Conservation (phyloP, 2,888 invertebrate genomes). For the Amiota minor region DNA sequence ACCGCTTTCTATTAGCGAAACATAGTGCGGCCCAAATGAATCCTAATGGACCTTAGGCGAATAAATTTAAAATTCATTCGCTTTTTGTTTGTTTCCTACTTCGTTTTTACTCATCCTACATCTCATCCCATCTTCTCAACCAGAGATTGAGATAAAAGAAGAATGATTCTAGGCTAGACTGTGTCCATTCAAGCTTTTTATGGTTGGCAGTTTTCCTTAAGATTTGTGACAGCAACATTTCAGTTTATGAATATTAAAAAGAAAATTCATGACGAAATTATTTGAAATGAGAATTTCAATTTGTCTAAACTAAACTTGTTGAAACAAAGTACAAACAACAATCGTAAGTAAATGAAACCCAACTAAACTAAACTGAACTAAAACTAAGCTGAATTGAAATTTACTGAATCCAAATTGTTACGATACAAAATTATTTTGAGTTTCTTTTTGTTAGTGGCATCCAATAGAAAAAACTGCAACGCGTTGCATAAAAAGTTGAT, state of each 20-base stretch:
- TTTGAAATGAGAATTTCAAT: slow-evolving; percentile 16
- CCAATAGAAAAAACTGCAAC: not conserved
- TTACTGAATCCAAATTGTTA: too few species aligned
- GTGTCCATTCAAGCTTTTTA: not conserved
- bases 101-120: not conserved
- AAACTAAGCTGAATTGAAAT: too few species aligned
- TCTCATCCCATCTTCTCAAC: not conserved
- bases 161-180: not conserved
- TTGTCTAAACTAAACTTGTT: not conserved
- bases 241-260: slow-evolving; percentile 26
- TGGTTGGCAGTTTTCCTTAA: slow-evolving; percentile 7
- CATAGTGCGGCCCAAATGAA: not conserved
- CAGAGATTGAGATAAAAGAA: too few species aligned
- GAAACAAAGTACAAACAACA: not conserved
- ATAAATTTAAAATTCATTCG: slow-evolving; percentile 16
- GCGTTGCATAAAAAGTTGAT: not conserved
- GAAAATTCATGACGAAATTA: slow-evolving; percentile 27
- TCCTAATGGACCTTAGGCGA: slow-evolving; percentile 18
- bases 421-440: too few species aligned
- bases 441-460: too few species aligned
- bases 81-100: slow-evolving; percentile 1
- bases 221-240: slow-evolving; percentile 12
- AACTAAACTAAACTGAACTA: too few species aligned
- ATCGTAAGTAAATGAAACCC: too few species aligned
- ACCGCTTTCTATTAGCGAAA: too few species aligned